These are phyloP conservation scores for Meleagris gallopavo DNA, from an alignment of 2,113 vertebrate genomes.

Conservation along the genomic window DNA sequence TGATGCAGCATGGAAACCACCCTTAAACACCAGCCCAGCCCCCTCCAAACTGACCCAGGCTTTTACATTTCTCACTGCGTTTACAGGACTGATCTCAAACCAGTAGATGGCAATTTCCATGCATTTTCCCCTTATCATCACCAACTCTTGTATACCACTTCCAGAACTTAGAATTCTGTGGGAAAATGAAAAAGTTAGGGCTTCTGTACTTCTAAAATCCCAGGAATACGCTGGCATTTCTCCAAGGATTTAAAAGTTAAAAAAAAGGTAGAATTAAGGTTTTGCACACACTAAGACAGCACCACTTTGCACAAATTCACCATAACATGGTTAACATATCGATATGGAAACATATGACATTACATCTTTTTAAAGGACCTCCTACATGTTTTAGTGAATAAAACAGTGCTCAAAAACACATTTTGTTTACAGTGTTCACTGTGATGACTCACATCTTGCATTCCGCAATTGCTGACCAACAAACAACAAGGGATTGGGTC, in stretches of 20 bases:
- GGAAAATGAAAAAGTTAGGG: background rate
- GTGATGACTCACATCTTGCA: background rate
- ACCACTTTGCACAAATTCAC: background rate
- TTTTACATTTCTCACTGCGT: background rate
- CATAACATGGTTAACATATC: background rate
- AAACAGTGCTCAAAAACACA: background rate
- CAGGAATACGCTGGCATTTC: background rate
- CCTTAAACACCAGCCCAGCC: background rate
- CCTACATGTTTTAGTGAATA: background rate
- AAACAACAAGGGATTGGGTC: background rate
- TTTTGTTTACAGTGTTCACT: background rate
- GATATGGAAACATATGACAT: background rate
- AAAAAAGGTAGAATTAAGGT: background rate
- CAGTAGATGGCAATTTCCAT: background rate
- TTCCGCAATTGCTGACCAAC: background rate
- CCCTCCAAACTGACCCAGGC: background rate
- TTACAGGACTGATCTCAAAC: conserved; percentile 28
- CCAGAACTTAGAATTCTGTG: background rate
- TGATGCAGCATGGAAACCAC: background rate
- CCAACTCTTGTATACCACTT: background rate
- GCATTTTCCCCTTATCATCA: background rate
- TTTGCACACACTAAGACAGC: background rate
- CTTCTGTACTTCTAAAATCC: background rate
- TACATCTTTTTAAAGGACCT: background rate
- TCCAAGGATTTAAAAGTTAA: background rate